A percentile compares a stretch with the other conserved stretches of the same genome.
phyloP scores from a whole-genome alignment of 2,797 vertebrate species.

The Monodelphis domestica region DNA sequence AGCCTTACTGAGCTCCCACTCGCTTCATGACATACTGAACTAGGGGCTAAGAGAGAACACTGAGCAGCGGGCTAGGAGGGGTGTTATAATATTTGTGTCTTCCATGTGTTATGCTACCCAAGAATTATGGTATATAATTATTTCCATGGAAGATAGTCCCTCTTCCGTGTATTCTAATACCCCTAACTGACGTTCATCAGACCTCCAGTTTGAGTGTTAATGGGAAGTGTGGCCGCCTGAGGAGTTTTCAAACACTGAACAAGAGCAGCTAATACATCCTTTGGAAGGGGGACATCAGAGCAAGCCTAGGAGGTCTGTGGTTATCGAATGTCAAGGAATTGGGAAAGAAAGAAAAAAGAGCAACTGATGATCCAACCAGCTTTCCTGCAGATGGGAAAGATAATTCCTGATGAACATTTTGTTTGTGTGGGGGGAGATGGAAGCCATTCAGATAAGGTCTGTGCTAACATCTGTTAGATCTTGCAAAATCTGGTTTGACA shows the following conservation, averaged over 20 bases:
- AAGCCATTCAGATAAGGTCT: background rate
- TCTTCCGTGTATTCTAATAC: background rate
- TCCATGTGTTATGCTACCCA: too few species aligned
- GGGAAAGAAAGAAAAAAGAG: too few species aligned
- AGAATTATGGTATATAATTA: too few species aligned
- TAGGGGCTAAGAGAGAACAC: background rate
- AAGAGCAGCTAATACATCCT: background rate
- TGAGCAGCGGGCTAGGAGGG: background rate
- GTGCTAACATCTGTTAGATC: background rate
- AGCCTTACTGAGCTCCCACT: background rate
- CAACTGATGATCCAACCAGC: background rate
- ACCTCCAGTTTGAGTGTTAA: background rate
- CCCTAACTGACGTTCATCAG: background rate
- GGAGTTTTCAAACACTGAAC: background rate
- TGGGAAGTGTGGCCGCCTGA: background rate
- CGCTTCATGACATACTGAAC: background rate
- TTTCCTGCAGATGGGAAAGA: background rate
- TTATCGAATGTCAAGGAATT: background rate
- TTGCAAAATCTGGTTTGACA: conserved; percentile 2
- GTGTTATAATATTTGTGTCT: background rate
- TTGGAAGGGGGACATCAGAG: background rate
- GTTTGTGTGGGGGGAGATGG: background rate
- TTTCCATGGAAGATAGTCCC: too few species aligned
- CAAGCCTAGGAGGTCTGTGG: background rate
- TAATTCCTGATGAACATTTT: background rate